Evolutionary conservation across 2,888 invertebrate species (phyloP).

Genomic region (Dilophus febrilis): DNA sequence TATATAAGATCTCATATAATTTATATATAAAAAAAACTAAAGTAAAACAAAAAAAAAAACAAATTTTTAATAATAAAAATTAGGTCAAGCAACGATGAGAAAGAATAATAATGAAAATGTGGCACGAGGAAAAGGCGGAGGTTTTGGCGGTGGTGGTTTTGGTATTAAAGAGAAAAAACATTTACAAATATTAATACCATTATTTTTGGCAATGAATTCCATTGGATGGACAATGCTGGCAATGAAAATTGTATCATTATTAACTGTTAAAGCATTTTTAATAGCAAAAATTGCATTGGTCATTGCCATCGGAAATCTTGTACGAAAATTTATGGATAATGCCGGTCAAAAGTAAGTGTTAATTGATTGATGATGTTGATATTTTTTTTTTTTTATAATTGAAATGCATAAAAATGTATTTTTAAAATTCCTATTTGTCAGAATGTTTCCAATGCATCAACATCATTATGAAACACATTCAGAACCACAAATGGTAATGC

Average conservation of each 20-base stretch:
- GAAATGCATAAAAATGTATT: too few species aligned
- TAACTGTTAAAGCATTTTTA: conserved; percentile 50
- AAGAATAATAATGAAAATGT: conserved; percentile 31
- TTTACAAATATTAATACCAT: conserved; percentile 43
- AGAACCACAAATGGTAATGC: conserved; percentile 24
- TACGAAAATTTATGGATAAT: conserved; percentile 43
- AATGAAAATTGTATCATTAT: conserved; percentile 39
- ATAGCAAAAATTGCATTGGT: conserved; percentile 50
- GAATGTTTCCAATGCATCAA: not conserved
- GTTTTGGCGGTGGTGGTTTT: conserved; percentile 14
- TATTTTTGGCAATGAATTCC: conserved; percentile 50
- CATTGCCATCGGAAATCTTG: conserved; percentile 41
- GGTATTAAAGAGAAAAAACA: conserved; percentile 43
- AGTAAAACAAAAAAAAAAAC: too few species aligned
- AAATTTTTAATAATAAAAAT: too few species aligned
- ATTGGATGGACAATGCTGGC: conserved; percentile 44
- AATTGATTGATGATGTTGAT: not conserved
- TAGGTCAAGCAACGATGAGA: conserved; percentile 33
- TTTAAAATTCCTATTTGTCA: too few species aligned
- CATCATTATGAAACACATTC: conserved; percentile 21
- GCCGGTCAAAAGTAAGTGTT: conserved; percentile 29
- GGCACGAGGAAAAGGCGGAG: conserved; percentile 20
- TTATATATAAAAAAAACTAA: too few species aligned
- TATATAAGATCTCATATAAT: too few species aligned
- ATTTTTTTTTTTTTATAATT: too few species aligned